These are phyloP conservation scores for Mastomys coucha DNA, from an alignment of 2,113 vertebrate genomes.

Conservation along the genomic window DNA sequence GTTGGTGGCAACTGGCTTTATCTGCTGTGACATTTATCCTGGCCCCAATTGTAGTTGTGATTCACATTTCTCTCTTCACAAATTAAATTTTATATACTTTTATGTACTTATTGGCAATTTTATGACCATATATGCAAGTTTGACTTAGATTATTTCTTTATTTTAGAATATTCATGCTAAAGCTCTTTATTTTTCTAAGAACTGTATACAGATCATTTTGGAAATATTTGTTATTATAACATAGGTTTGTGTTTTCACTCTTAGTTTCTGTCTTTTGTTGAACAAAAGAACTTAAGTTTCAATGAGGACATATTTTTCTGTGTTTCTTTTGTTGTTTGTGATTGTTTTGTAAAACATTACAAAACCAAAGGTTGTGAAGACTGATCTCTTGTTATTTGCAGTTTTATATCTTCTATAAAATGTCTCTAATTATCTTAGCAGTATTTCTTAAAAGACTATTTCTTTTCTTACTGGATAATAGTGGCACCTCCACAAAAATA, in stretches of 20 bases:
- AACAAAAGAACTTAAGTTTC: not conserved
- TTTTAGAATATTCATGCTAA: not conserved
- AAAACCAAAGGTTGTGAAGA: not conserved
- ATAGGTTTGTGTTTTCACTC: not conserved
- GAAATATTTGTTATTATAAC: not conserved
- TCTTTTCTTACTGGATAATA: not conserved
- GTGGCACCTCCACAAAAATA: not conserved
- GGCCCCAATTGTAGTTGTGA: not conserved
- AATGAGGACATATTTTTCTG: not conserved
- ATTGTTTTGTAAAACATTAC: not conserved
- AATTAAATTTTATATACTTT: not conserved
- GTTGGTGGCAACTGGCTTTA: not conserved
- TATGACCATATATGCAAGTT: not conserved
- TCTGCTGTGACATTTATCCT: too few relatives aligned
- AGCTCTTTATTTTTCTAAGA: not conserved
- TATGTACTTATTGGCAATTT: not conserved
- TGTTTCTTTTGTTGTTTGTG: not conserved
- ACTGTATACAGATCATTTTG: not conserved
- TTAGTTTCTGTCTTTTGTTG: not conserved
- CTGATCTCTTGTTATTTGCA: not conserved
- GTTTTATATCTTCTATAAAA: not conserved
- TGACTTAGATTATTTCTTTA: not conserved
- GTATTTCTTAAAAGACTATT: not conserved
- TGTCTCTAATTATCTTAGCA: not conserved
- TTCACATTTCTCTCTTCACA: not conserved